Evolutionary conservation across 2,888 invertebrate species (phyloP), one percentile per base, ranked within the genome.

Genomic region (Dryadula phaetusa): DNA sequence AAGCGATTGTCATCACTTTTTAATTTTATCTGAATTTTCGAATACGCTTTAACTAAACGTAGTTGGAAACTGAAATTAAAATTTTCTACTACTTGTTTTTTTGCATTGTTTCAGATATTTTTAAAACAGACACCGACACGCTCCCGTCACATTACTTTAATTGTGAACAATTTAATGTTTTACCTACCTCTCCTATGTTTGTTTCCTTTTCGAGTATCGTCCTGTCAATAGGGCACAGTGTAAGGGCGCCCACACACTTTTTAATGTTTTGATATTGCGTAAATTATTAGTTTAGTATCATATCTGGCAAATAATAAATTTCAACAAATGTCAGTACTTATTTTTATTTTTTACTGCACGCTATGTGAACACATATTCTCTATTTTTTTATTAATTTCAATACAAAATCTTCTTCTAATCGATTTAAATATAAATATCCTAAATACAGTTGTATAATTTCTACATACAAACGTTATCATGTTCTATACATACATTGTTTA

Each of bases 1-100:
- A 42, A 60, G 62, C 42, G 62, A 65, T 66, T 66, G 67, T 70
- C 70, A 68, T 72, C 64, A 42, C 40, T 60, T 60, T 58, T 58
- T 47, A 60, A 65, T 60, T 56, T 47, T 42, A 37, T 20, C n/a
- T 32, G 32, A 49, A 65, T 49, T 60, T 60, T 60, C 65, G 28
- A 16, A n/a, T 44, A 14, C 18, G 5, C 14, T 42, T n/a, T 46
- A 22, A 60, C 25, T 49, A 60, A 22, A 56, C 12, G 42, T 56
- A 32, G 8, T 20, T 16, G 42, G 32, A 46, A 37, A 22, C 16
- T n/a, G 22, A n/a, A 16, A 40, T 56, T 56, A 40, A 56, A 32
- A 52, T 52, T 10, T n/a, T 52, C 8, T 16, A 40, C 8, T 10
- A 22, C n/a, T 56, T 40, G 22, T n/a, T 25, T 16, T 52, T 56